phyloP scores from a whole-genome alignment of 2,888 invertebrate species.

The Cyclophora albipunctata region DNA sequence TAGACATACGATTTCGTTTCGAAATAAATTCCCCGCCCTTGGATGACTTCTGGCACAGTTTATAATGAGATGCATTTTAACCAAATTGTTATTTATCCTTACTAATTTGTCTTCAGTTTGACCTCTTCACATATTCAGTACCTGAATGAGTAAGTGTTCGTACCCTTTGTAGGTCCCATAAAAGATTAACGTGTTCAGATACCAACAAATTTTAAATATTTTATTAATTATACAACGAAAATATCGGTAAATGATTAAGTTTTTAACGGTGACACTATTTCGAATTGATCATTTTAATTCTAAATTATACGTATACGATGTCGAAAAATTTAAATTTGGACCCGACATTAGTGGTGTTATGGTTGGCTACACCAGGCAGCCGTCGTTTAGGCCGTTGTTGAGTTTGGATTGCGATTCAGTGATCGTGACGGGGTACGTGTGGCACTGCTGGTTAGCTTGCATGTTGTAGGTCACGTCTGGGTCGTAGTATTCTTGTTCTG shows the following conservation, averaged over 20 bases:
- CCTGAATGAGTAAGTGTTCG: neutral
- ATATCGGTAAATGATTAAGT: slow-evolving; percentile 12
- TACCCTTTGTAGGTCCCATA: neutral
- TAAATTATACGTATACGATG: slow-evolving; percentile 64
- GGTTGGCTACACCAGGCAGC: slow-evolving; percentile 74
- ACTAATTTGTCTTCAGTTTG: neutral
- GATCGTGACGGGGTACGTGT: slow-evolving; percentile 65
- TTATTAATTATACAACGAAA: neutral
- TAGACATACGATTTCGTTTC: slow-evolving; percentile 73
- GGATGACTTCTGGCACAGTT: slow-evolving; percentile 33
- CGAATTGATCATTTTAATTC: slow-evolving; percentile 50
- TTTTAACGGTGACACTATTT: slow-evolving; percentile 58
- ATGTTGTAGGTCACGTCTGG: slow-evolving; percentile 71
- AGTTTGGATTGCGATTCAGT: slow-evolving; percentile 66
- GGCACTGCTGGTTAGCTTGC: slow-evolving; percentile 66
- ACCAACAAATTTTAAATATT: slow-evolving; percentile 1
- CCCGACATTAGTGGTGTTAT: slow-evolving; percentile 41
- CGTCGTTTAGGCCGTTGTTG: slow-evolving; percentile 75
- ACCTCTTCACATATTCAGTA: too few species aligned
- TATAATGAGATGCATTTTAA: slow-evolving; percentile 6
- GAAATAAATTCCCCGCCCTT: slow-evolving; percentile 64
- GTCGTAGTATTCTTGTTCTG: slow-evolving; percentile 70
- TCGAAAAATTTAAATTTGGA: slow-evolving; percentile 60
- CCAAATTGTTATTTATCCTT: neutral
- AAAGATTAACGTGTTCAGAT: neutral